Base-by-base conservation (phyloP, 2,888 invertebrate species). In the Sylvicola fuscatus region DNA sequence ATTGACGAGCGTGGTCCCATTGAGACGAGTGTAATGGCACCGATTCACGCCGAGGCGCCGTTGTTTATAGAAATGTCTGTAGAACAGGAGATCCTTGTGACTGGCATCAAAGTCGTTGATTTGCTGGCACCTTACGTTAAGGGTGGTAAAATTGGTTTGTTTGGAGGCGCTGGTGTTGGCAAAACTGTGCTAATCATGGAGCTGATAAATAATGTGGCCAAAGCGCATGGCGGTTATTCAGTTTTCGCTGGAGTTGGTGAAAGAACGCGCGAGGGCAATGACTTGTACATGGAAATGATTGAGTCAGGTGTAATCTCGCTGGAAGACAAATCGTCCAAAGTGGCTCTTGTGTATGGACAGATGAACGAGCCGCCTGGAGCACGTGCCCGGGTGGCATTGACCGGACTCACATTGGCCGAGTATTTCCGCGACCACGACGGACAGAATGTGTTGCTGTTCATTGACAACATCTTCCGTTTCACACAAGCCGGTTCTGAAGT, bases 311-410 rank as follows among this genome's bases (percentile, higher is more conserved):
- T 90, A 47, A 89, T 90, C 58, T 86, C 86, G 27, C 66, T 90
- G 13, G 84, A 77, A 53, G 86, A 86, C 54, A 79, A 84, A 58
- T 76, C 76, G 30, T 90, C 90, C 5, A 92, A 92, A 64, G 83
- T 35, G 27, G 80, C 89, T 1, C 72, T 90, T 36, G 89, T 90
- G 43, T 92, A 90, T 50, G 90, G 90, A 38, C 90, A 90, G 63
- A 90, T 90, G 90, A 90, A 92, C 56, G 90, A 92, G 61, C 90
- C 92, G 37, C 92, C 92, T 40, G 90, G 90, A 47, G 89, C 90
- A 38, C 78, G 90, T 58, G 87, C 89, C 48, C 79, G 90, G 59
- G 90, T 92, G 38, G 89, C 87, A 40, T 64, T 92, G 44, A 87
- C 89, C 47, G 90, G 90, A 45, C 64, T 92, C 42, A 89, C 89